A percentile compares a stretch with the other conserved stretches of the same genome.
Conservation (phyloP, 2,113 vertebrate genomes). For the Galemys pyrenaicus region DNA sequence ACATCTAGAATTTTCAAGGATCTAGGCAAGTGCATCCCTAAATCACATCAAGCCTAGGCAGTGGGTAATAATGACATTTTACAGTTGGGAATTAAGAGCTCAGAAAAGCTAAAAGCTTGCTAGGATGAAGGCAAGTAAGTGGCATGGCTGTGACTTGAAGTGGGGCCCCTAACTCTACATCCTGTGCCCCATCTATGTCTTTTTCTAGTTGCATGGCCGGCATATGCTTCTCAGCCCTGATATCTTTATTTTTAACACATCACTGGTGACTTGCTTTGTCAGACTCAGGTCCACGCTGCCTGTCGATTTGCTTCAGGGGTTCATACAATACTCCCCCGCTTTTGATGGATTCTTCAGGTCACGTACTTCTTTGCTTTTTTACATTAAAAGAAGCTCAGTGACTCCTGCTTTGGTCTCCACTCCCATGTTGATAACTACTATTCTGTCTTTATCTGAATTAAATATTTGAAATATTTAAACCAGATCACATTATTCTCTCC, state of each 20-base stretch:
- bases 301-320: background rate
- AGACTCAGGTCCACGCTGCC: background rate
- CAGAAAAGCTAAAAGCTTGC: background rate
- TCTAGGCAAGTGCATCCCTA: too few relatives aligned
- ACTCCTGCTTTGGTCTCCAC: background rate
- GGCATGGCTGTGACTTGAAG: background rate
- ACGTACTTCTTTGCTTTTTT: background rate
- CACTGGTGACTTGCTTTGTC: background rate
- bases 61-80: background rate
- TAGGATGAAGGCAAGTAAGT: background rate
- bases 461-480: background rate
- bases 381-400: background rate
- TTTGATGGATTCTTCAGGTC: background rate
- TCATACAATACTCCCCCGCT: background rate
- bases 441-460: background rate
- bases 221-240: background rate
- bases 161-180: background rate
- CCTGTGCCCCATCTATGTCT: rapidly evolving
- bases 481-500: background rate
- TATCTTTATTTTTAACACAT: background rate
- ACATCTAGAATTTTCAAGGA: background rate
- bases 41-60: background rate
- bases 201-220: background rate
- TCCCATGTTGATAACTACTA: background rate
- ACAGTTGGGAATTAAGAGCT: background rate